Evolutionary conservation across 2,888 invertebrate species (phyloP).

Genomic region (Pandemis cinnamomeana): DNA sequence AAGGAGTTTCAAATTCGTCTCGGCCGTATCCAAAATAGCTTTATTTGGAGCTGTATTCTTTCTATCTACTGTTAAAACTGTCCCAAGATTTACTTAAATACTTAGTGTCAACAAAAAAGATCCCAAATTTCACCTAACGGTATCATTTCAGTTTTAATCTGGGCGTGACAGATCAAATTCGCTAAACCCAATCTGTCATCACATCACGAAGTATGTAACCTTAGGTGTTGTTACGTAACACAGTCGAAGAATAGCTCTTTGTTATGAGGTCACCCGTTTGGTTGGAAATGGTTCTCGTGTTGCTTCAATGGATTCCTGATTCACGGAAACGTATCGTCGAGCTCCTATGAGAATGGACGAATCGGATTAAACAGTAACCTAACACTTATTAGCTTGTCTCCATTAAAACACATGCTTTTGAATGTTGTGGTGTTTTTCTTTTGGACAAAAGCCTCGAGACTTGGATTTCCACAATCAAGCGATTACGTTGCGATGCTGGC

Average conservation of each 20-base stretch:
- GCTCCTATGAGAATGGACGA: conserved; percentile 35
- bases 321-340: conserved; percentile 57
- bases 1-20: neutral
- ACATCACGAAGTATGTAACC: conserved; percentile 47
- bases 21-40: neutral
- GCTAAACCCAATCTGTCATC: conserved; percentile 13
- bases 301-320: conserved; percentile 64
- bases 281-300: conserved; percentile 62
- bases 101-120: neutral
- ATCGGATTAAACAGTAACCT: conserved; percentile 20
- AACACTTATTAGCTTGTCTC: conserved; percentile 7
- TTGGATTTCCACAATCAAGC: conserved; percentile 1
- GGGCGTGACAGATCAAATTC: conserved; percentile 19
- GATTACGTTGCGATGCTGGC: neutral
- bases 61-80: neutral
- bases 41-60: neutral
- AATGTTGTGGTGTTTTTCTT: conserved; percentile 1
- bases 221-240: conserved; percentile 55
- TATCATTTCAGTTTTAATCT: neutral
- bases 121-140: neutral
- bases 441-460: neutral
- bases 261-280: conserved; percentile 68
- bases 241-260: conserved; percentile 63
- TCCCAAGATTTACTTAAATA: neutral
- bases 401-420: neutral